Evolutionary conservation across 2,888 invertebrate species (phyloP), one percentile per base, ranked within the genome.

Genomic region (Eudasyphora cyanicolor): DNA sequence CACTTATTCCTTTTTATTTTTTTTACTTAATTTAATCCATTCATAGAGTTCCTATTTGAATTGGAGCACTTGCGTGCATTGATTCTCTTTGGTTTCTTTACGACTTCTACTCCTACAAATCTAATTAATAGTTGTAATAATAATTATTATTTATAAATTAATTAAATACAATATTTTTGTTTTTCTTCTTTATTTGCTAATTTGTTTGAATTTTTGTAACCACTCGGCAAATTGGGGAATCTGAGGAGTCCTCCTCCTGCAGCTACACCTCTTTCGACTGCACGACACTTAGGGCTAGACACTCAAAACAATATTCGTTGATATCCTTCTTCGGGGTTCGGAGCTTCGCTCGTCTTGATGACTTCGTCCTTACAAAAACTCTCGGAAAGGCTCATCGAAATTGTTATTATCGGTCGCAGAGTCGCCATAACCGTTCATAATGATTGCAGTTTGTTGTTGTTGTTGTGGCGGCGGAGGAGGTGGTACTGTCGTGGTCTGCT

Each of bases 301-400:
- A 51, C 12, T 10, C 70, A 79, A 35, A 82, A 79, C 79, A 74
- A 76, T 79, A 78, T 84, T 84, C 84, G 84, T 84, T 84, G 84
- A 78, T 81, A 76, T 78, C 62, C 73, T 71, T 78, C 71, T 77
- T 69, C 75, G 62, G 17, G 62, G 38, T 74, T 64, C 24, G 49
- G 3, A 51, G 17, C 49, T 35, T 62, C 51, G 24, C 57, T 1
- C n/a, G n/a, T 57, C 27, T 42, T 38, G 10, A 12, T 42, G 74
- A 73, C 6, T 7, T 29, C 1, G 35, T 14, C 8, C 85, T 91
- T 91, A 91, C 77, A 92, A 87, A 85, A 91, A 92, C 85, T 91
- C 92, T 85, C 91, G 89, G 86, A 92, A 91, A 10, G 91, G 91
- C 82, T 92, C 92, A 80, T 92, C 91, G 79, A 89, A 91, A 85